These are phyloP conservation scores for Lineus longissimus DNA, from an alignment of 1,140 invertebrate species.

Conservation along the genomic window DNA sequence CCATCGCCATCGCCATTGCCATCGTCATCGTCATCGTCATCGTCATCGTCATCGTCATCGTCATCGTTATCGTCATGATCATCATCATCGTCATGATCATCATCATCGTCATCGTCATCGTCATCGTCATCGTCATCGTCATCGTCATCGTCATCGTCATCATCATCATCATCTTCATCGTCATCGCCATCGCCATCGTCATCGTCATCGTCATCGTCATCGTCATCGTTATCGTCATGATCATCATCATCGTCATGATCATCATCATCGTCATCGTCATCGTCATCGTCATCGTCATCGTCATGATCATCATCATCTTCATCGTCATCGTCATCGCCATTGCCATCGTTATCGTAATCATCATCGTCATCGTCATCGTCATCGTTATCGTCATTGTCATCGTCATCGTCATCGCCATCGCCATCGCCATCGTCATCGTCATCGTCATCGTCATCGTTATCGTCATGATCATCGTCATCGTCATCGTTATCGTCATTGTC, in stretches of 20 bases:
- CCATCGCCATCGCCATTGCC: neutral
- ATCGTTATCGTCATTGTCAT: slow-evolving; percentile 1
- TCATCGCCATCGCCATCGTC: slow-evolving; percentile 1
- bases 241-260: too few relatives aligned
- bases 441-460: too few relatives aligned
- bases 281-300: too few relatives aligned
- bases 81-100: too few relatives aligned
- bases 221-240: neutral
- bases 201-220: slow-evolving; percentile 8
- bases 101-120: neutral
- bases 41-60: too few relatives aligned
- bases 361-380: too few relatives aligned
- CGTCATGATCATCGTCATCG: too few relatives aligned
- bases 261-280: neutral
- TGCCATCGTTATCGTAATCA: too few relatives aligned
- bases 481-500: slow-evolving; percentile 2
- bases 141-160: neutral
- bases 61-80: too few relatives aligned
- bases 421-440: neutral
- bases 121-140: neutral
- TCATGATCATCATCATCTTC: too few relatives aligned
- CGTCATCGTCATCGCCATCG: neutral
- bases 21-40: too few relatives aligned
- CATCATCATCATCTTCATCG: neutral
- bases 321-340: too few relatives aligned